Conservation (phyloP, 1,140 invertebrate genomes). For the Listronotus bonariensis region DNA sequence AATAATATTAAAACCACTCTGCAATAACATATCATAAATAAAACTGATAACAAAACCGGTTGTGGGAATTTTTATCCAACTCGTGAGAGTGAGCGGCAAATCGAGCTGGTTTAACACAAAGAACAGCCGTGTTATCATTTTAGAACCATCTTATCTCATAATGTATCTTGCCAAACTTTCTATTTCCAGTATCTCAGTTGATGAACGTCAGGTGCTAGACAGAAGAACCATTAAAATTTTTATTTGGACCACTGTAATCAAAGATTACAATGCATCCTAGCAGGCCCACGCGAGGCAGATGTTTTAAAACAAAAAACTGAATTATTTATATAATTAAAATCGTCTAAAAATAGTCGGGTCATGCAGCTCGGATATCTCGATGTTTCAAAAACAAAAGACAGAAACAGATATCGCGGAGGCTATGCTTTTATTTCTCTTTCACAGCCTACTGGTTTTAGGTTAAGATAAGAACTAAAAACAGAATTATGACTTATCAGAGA, state of each 20-base stretch:
- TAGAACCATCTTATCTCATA: slow-evolving; percentile 44
- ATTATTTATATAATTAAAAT: slow-evolving; percentile 44
- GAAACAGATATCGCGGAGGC: slow-evolving; percentile 21
- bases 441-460: slow-evolving; percentile 31
- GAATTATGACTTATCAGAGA: slow-evolving; percentile 36
- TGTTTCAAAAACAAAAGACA: slow-evolving; percentile 29
- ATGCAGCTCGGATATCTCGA: slow-evolving; percentile 9
- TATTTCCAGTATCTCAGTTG: slow-evolving; percentile 37
- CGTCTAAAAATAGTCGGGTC: slow-evolving; percentile 29
- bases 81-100: slow-evolving; percentile 20
- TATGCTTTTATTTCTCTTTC: slow-evolving; percentile 25
- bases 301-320: slow-evolving; percentile 46
- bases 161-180: slow-evolving; percentile 51
- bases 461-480: slow-evolving; percentile 38
- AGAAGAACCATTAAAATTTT: slow-evolving; percentile 31
- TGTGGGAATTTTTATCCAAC: slow-evolving; percentile 26
- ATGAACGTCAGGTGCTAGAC: slow-evolving; percentile 24
- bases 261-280: slow-evolving; percentile 39
- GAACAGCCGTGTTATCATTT: slow-evolving; percentile 44
- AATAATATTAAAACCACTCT: slow-evolving; percentile 17
- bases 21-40: slow-evolving; percentile 21
- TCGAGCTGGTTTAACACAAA: slow-evolving; percentile 27
- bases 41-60: slow-evolving; percentile 38
- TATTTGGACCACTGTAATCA: slow-evolving; percentile 42
- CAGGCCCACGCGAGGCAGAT: slow-evolving; percentile 45